Evolutionary conservation across 2,113 vertebrate genomes (phyloP).

Genomic region (Steatornis caripensis): DNA sequence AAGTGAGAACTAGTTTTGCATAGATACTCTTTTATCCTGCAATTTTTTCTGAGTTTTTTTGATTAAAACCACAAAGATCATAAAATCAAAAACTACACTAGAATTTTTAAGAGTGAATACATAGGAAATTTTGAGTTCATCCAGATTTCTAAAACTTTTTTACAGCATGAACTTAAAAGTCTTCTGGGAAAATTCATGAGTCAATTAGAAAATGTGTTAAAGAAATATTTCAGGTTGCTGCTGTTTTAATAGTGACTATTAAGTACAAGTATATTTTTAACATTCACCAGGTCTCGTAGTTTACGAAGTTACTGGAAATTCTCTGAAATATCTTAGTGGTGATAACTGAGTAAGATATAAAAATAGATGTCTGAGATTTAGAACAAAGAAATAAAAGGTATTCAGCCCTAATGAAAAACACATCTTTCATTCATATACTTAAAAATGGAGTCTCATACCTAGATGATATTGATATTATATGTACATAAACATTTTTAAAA

Average conservation of each 20-base stretch:
- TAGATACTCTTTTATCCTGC: neutral
- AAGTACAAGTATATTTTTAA: neutral
- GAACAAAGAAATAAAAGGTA: neutral
- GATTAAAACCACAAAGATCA: neutral
- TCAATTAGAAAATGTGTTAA: neutral
- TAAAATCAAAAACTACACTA: neutral
- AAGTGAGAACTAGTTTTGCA: neutral
- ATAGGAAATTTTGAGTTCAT: neutral
- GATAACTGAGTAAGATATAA: neutral
- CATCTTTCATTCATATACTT: neutral
- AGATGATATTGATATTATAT: neutral
- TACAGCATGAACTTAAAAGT: neutral
- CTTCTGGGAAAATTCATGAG: neutral
- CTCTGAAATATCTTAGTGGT: neutral
- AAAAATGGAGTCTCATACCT: neutral
- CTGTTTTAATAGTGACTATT: neutral
- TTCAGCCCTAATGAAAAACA: neutral
- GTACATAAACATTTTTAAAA: accelerated
- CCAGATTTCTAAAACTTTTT: neutral
- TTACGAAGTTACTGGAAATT: neutral
- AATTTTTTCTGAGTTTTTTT: neutral
- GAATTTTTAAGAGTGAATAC: neutral
- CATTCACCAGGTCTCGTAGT: neutral
- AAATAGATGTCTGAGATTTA: neutral
- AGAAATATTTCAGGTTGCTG: neutral